Percentiles rank a stretch among this genome's conserved stretches.
phyloP scores from a whole-genome alignment of 2,888 invertebrate species.

The Agriopis aurantiaria region DNA sequence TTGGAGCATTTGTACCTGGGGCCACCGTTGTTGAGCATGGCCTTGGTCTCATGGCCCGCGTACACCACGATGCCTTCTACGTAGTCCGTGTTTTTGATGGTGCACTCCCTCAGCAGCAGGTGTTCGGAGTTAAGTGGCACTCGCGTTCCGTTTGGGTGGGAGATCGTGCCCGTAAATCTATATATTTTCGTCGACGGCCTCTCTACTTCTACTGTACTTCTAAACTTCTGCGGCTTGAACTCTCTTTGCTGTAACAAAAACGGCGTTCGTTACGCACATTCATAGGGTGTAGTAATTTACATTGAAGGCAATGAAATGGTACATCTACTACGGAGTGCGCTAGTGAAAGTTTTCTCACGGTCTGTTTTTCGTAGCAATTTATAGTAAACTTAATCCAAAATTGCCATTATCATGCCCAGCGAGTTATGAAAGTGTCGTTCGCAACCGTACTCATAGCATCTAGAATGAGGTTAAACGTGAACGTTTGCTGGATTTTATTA shows the following conservation, averaged over 20 bases:
- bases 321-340: slow-evolving; percentile 20
- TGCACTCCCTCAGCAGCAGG: slow-evolving; percentile 96
- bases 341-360: slow-evolving; percentile 64
- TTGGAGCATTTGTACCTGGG: slow-evolving; percentile 97
- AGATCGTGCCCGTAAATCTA: slow-evolving; percentile 95
- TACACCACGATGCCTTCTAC: slow-evolving; percentile 99
- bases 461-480: slow-evolving; percentile 35
- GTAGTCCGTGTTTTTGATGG: slow-evolving; percentile 98
- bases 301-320: slow-evolving; percentile 10
- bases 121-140: slow-evolving; percentile 96
- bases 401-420: slow-evolving; percentile 47
- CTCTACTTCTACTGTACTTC: slow-evolving; percentile 95
- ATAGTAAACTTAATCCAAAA: slow-evolving; percentile 48
- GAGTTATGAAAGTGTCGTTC: slow-evolving; percentile 55
- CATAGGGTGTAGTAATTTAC: slow-evolving; percentile 12
- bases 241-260: slow-evolving; percentile 86
- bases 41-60: slow-evolving; percentile 98
- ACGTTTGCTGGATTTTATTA: slow-evolving; percentile 40
- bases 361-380: slow-evolving; percentile 52
- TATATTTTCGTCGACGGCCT: slow-evolving; percentile 98
- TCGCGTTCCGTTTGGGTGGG: slow-evolving; percentile 92
- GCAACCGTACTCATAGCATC: slow-evolving; percentile 33
- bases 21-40: slow-evolving; percentile 98
- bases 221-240: slow-evolving; percentile 93
- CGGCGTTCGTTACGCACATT: slow-evolving; percentile 31